Evolutionary conservation across 2,113 vertebrate species (phyloP), one percentile per base, ranked within the genome.

Genomic region (Theropithecus gelada): DNA sequence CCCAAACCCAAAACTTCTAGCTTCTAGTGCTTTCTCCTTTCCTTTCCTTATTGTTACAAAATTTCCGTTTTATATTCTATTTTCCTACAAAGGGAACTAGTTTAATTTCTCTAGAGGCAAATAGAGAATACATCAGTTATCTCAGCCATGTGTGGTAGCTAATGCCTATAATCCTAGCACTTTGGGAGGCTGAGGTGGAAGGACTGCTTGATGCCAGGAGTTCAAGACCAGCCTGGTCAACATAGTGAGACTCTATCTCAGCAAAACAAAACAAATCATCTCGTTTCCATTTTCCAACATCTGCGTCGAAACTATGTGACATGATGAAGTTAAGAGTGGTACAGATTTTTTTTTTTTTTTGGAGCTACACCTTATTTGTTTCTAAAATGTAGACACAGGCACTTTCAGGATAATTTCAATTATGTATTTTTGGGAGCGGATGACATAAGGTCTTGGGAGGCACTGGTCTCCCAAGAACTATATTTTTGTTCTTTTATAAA

Each of bases 101-200:
- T 92, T 93, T 61, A 79, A 38, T 95, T 96, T 93, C 83, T 93
- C 72, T 93, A 70, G 61, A 75, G 40, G 27, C 61, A 93, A 97
- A 92, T 43, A 66, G 55, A 64, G 48, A 94, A 72, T 48, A 55
- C 52, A 55, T 55, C 52, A 55, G 18, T 55, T 55, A 55, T 55
- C 52, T 55, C 52, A 55, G 52, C 52, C 52, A 55, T 55, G 52
- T 55, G 52, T 55, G 52, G 52, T 55, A 55, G 52, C 52, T 55
- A 6, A 55, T 55, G 17, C 52, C 6, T 55, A 55, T 55, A 55
- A 55, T 55, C 52, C 52, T 55, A 55, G 52, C 52, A 20, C 52
- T 55, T 55, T 55, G 52, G 52, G 17, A 55, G 52, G 52, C 17
- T 55, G 52, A 55, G 52, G 6, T 55, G 52, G 17, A 55, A 20